Evolutionary conservation across 2,113 vertebrate genomes (phyloP), one percentile per base, ranked within the genome.

Genomic region (Rhipidura dahli): DNA sequence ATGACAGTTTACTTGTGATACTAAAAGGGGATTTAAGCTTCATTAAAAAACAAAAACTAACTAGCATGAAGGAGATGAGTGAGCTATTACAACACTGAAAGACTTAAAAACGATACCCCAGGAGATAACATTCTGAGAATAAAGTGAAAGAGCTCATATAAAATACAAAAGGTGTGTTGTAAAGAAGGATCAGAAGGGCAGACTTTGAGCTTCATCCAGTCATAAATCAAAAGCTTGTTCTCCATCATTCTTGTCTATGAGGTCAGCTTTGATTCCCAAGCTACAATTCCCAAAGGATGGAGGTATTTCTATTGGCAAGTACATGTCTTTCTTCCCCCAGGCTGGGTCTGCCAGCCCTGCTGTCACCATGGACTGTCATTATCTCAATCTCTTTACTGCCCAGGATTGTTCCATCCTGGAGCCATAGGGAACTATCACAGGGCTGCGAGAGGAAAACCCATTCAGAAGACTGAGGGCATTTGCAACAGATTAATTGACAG

Each of bases 91-190:
- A 1, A 87, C 81, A 92, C 49, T 89, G 92, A 96, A 94, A 96
- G 92, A 72, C 88, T 81, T 81, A 81, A 90, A 96, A 95, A 96
- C 0, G 80, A 97, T 96, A 97, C 60, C 96, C 92, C 90, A 84
- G 59, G 90, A 97, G 96, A 97, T 94, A 97, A 97, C 68, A 5
- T 83, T 87, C 85, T 86, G 73, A 89, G 96, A 93, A 96, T 96
- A 89, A 96, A 96, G 96, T 90, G 90, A 96, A 96, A 96, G 94
- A 96, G 83, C 91, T 96, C 94, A 47, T 81, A 96, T 93, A 89
- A 96, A 92, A 96, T 95, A 97, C 96, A 97, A 97, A 97, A 97
- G 95, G 90, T 97, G 95, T 96, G 94, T 96, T 97, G 96, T 97
- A 96, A 96, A 94, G 91, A 90, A 96, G 94, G 96, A 97, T 95